Conservation (phyloP, 1,140 invertebrate genomes). For the Drosophila littoralis region DNA sequence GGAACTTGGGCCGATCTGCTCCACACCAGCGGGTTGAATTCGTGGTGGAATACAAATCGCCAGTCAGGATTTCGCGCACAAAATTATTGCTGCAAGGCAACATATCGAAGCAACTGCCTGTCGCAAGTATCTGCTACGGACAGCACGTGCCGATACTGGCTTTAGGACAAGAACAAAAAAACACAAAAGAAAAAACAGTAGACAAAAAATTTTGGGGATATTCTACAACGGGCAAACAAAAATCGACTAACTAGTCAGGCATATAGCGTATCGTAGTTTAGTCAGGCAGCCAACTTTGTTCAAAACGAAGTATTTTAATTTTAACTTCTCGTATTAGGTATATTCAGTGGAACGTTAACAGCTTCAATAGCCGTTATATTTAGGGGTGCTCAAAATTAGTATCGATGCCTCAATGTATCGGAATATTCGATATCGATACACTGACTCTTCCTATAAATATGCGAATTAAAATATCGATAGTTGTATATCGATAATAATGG, state of each 20-base stretch:
- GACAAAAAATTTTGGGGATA: neutral
- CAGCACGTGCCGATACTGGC: neutral
- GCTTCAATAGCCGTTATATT: too few relatives aligned
- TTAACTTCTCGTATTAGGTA: too few relatives aligned
- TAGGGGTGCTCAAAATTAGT: too few relatives aligned
- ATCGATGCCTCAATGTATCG: too few relatives aligned
- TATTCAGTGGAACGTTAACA: too few relatives aligned
- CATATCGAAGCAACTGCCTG: conserved; percentile 3
- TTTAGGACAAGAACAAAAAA: neutral
- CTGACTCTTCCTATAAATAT: too few relatives aligned
- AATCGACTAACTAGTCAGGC: neutral
- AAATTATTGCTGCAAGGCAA: conserved; percentile 1
- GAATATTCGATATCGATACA: too few relatives aligned
- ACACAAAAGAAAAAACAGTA: neutral
- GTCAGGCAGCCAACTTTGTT: neutral
- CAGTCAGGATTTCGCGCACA: conserved; percentile 19
- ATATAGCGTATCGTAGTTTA: neutral
- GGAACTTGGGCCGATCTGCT: conserved; percentile 6
- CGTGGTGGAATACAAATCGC: neutral
- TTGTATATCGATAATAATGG: too few relatives aligned
- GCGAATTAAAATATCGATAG: too few relatives aligned
- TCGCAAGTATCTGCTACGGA: neutral
- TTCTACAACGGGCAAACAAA: neutral
- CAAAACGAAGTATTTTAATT: neutral
- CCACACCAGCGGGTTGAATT: neutral